Evolutionary conservation across 64 coral and sea anemone genomes (phyloP).

Genomic region (Anthopleura sola): DNA sequence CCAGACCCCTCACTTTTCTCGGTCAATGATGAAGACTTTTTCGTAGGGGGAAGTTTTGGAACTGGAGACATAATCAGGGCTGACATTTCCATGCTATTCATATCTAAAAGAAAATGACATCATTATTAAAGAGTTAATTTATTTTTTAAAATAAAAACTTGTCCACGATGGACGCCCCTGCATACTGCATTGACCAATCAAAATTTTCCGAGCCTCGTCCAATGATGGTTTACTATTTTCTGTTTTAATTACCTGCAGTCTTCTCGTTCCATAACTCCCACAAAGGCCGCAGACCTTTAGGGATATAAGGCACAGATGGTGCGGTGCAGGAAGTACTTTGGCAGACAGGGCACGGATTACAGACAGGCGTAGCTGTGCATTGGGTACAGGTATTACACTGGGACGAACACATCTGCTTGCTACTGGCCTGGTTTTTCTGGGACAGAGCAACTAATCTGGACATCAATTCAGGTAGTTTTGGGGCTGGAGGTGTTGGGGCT

Average conservation of each 20-base stretch:
- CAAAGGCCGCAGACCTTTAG: conserved; percentile 54
- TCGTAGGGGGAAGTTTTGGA: conserved; percentile 62
- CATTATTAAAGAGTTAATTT: no score
- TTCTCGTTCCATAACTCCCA: conserved; percentile 80
- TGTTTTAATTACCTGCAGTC: conserved; percentile 58
- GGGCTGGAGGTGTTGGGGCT: background rate
- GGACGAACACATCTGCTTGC: background rate
- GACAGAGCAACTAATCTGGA: background rate
- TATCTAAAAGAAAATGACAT: conserved; percentile 32
- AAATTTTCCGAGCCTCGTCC: no score
- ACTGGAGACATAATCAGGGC: conserved; percentile 69
- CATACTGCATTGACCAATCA: no score
- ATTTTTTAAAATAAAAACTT: no score
- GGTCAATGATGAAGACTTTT: conserved; percentile 48
- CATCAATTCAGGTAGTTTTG: conserved; percentile 5
- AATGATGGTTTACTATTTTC: no score
- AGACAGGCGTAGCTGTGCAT: conserved; percentile 14
- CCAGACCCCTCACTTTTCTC: conserved; percentile 43
- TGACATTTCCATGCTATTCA: conserved; percentile 94
- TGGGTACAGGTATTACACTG: conserved; percentile 43
- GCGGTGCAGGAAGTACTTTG: conserved; percentile 5
- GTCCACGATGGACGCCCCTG: no score
- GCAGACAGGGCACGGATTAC: conserved; percentile 25
- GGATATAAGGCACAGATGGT: conserved; percentile 45
- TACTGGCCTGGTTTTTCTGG: background rate